phyloP scores from a whole-genome alignment of 2,113 vertebrate genomes.

The Zosterops japonicus region DNA sequence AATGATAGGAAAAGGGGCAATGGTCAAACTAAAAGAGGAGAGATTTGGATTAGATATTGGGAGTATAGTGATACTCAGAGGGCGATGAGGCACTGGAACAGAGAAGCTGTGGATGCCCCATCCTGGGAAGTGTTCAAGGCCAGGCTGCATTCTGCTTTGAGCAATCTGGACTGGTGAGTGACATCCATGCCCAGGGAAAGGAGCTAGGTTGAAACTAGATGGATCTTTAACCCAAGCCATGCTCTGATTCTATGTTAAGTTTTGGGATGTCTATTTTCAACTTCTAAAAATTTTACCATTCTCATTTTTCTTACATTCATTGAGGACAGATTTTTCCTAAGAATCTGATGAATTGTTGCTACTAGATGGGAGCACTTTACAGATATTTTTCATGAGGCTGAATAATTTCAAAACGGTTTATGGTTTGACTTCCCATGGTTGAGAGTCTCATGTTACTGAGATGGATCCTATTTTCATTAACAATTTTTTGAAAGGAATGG shows the following conservation, averaged over 20 bases:
- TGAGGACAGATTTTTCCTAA: not conserved
- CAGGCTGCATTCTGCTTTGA: not conserved
- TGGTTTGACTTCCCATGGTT: not conserved
- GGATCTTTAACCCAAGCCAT: not conserved
- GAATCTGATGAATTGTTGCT: not conserved
- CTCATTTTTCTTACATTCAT: not conserved
- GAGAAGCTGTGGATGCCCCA: not conserved
- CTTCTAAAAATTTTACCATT: not conserved
- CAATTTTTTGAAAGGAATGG: not conserved
- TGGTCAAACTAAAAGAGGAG: not conserved
- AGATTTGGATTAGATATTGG: not conserved
- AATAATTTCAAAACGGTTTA: slow-evolving; percentile 25
- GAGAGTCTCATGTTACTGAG: not conserved
- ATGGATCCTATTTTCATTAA: not conserved
- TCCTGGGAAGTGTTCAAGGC: not conserved
- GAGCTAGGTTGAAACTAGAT: not conserved
- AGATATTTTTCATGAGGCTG: not conserved
- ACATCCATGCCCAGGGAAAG: not conserved
- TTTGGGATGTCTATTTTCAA: not conserved
- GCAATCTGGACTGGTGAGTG: not conserved
- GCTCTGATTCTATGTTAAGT: not conserved
- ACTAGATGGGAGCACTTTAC: not conserved
- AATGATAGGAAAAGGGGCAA: not conserved
- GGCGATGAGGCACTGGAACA: not conserved
- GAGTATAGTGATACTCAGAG: not conserved